These are phyloP conservation scores for Diarsia rubi DNA, from an alignment of 2,888 invertebrate species.

Conservation along the genomic window DNA sequence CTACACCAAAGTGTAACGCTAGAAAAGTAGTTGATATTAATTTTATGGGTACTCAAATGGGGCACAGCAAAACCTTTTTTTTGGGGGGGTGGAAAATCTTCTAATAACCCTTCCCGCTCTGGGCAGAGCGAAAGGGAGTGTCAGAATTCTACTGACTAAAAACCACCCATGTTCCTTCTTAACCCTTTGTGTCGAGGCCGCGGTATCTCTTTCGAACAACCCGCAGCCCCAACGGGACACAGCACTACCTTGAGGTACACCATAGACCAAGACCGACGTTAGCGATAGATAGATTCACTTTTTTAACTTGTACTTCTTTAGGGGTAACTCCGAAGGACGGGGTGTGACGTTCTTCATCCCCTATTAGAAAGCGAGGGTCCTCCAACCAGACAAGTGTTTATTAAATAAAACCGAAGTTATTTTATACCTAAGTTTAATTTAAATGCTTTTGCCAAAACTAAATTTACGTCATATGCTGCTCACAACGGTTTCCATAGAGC, in stretches of 20 bases:
- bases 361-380: background rate
- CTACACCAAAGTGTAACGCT: background rate
- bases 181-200: too few species aligned
- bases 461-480: conserved; percentile 39
- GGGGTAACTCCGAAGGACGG: background rate
- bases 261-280: background rate
- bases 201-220: too few species aligned
- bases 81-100: too few species aligned
- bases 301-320: background rate
- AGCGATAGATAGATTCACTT: background rate
- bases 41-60: too few species aligned
- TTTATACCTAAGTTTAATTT: background rate
- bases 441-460: conserved; percentile 15
- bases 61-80: too few species aligned
- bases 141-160: too few species aligned
- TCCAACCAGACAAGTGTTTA: background rate
- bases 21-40: background rate
- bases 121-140: too few species aligned
- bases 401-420: background rate
- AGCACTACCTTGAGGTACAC: background rate
- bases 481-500: conserved; percentile 41
- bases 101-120: too few species aligned
- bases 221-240: too few species aligned
- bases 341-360: background rate
- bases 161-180: too few species aligned